Evolutionary conservation across 2,797 vertebrate genomes (phyloP), one percentile per base, ranked within the genome.

Genomic region (Pseudomugil gertrudae): DNA sequence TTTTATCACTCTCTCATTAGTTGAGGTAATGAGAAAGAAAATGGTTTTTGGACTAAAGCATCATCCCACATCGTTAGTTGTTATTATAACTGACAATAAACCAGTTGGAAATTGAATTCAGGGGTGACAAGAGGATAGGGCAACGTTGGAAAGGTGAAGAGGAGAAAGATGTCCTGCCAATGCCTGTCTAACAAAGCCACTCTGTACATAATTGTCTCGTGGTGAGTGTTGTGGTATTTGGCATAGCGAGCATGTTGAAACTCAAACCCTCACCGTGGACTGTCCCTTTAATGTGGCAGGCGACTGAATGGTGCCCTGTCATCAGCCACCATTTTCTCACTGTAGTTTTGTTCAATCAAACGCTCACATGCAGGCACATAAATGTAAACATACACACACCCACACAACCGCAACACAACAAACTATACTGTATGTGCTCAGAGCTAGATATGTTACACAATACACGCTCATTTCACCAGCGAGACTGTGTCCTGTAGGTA

Each of bases 201-300:
- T 86, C 79, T 88, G 76, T 84, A 43, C 72, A 63, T 78, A 74
- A 87, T 86, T 85, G 88, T 90, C 80, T 83, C 30, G 61, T 80
- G 86, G 81, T 83, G 80, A 91, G 78, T 82, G 87, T 85, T 86
- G 85, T 75, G 85, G 81, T 76, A 83, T 87, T 85, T 87, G 86
- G 88, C 81, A 87, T 69, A 66, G 19, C 64, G 76, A 61, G 63
- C n/a, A 51, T 52, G 26, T 68, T 83, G 89, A 86, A 92, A 89
- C 73, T 78, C 66, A 69, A 92, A 50, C 80, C 81, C 43, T 73
- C 1, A n/a, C 76, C 35, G 69, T 24, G 55, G 76, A 85, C 84
- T 65, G 72, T 85, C 79, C 85, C 81, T 87, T 92, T 90, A 91
- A 88, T 90, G 88, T 89, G 86, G 90, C 70, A 9, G 70, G 57